Evolutionary conservation across 2,113 vertebrate genomes (phyloP), one percentile per base, ranked within the genome.

Genomic region (Chitala chitala): DNA sequence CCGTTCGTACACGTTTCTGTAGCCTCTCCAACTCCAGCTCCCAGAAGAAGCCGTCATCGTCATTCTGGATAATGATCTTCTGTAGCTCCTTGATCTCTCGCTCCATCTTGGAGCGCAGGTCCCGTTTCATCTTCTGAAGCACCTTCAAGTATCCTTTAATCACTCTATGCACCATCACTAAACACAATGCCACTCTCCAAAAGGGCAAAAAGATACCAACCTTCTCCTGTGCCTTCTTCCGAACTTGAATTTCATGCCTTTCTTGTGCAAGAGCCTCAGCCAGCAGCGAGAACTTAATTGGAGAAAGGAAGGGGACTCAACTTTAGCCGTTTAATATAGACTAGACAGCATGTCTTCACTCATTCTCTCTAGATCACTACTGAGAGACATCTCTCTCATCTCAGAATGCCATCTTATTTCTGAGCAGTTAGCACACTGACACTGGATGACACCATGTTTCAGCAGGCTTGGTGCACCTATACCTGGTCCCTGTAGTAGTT

Each of bases 401-500:
- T n/a, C n/a, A n/a, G n/a, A n/a, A n/a, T n/a, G n/a, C n/a, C n/a
- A n/a, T n/a, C n/a, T n/a, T n/a, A n/a, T n/a, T n/a, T n/a, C n/a
- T n/a, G n/a, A n/a, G n/a, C n/a, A n/a, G n/a, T n/a, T n/a, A n/a
- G n/a, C n/a, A n/a, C n/a, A n/a, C n/a, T n/a, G n/a, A n/a, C n/a
- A n/a, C n/a, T n/a, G 22, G 44, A 69, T 17, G 38, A 10, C 4
- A 1, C 53, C 0, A 0, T 1, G 29, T 46, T 63, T 71, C 78
- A 72, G 55, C 55, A 12, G 15, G 15, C 15, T 4, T 15, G 3
- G 15, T 20, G 4, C 13, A 29, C 40, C 56, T 58, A 54, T 84
- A 98, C 97, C 91, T 98, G 94, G 80, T 95, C 93, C 84, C 89
- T 96, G 80, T 99, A 98, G 78, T 95, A 98, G 87, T 96, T 98